Evolutionary conservation across 2,113 vertebrate species (phyloP).

Genomic region (Prionailurus viverrinus): DNA sequence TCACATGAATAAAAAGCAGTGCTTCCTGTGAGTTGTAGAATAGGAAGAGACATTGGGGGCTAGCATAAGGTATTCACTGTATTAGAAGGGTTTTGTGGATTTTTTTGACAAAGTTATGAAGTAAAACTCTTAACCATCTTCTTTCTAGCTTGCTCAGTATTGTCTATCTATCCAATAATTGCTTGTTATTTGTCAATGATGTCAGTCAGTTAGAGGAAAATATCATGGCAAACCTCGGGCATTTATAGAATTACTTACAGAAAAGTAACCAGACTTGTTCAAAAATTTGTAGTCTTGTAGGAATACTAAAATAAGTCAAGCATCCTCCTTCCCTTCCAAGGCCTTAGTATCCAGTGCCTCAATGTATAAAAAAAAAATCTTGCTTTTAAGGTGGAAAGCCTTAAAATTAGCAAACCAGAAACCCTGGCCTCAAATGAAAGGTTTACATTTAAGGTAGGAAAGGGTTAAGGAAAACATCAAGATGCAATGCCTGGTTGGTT

Average conservation of each 20-base stretch:
- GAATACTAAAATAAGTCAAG: constrained; percentile 20
- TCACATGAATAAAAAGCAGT: not conserved
- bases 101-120: not conserved
- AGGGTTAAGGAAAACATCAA: not conserved
- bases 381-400: constrained; percentile 36
- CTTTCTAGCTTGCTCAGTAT: not conserved
- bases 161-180: not conserved
- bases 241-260: not conserved
- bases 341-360: not conserved
- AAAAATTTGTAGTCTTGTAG: not conserved
- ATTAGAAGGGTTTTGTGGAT: not conserved
- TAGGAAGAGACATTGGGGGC: not conserved
- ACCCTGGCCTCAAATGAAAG: constrained; percentile 2
- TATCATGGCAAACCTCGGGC: not conserved
- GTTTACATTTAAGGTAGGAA: constrained; percentile 45
- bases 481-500: not conserved
- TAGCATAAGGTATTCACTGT: not conserved
- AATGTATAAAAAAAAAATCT: not conserved
- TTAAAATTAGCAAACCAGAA: constrained; percentile 41
- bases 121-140: constrained; percentile 40
- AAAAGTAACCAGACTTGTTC: constrained; percentile 1
- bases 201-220: not conserved
- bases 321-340: not conserved
- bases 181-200: not conserved
- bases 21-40: not conserved